A percentile compares a stretch with the other conserved stretches of the same genome.
phyloP scores from a whole-genome alignment of 2,888 invertebrate species.

The Eurois occulta region DNA sequence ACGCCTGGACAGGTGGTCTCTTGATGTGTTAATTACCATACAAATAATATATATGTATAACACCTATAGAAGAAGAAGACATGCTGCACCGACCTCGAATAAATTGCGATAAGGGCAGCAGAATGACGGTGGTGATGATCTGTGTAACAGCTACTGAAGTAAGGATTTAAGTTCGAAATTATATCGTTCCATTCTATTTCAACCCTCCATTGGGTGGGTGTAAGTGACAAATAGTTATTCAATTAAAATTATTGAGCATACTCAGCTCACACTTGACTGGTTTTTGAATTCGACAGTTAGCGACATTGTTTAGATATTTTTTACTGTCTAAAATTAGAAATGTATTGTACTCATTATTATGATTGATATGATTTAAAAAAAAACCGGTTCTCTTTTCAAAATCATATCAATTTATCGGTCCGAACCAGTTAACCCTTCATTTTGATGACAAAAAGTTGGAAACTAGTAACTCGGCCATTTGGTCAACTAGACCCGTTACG shows the following conservation, averaged over 20 bases:
- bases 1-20: too few species aligned
- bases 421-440: conserved; percentile 60
- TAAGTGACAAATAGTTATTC: conserved; percentile 5
- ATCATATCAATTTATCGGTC: conserved; percentile 49
- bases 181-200: not conserved
- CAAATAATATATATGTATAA: not conserved
- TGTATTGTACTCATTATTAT: not conserved
- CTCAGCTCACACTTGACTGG: not conserved
- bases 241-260: conserved; percentile 1
- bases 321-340: not conserved
- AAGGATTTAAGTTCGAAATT: not conserved
- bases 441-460: conserved; percentile 47
- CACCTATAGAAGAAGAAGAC: not conserved
- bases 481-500: conserved; percentile 53
- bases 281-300: not conserved
- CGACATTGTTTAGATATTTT: not conserved
- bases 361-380: too few species aligned
- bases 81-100: not conserved
- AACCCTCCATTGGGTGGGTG: not conserved
- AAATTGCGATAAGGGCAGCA: not conserved
- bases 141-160: not conserved
- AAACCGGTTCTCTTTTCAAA: conserved; percentile 64
- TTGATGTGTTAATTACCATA: too few species aligned
- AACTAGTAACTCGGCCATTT: conserved; percentile 57
- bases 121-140: not conserved